phyloP scores from a whole-genome alignment of 2,888 invertebrate genomes.

The Erynnis tages region DNA sequence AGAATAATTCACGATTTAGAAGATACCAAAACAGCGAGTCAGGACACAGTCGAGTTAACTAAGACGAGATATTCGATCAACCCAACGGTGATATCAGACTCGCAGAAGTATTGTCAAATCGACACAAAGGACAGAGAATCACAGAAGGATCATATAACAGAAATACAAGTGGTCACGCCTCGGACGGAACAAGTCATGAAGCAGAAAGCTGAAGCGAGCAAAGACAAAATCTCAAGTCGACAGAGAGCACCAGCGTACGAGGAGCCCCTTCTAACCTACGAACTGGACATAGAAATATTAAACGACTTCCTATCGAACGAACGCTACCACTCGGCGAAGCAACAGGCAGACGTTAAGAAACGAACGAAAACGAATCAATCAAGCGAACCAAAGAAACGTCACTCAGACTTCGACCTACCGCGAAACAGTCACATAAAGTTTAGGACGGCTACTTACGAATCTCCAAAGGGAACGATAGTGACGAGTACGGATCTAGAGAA shows the following conservation, averaged over 20 bases:
- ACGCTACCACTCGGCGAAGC: slow-evolving; percentile 67
- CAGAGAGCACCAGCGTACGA: slow-evolving; percentile 61
- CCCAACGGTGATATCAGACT: slow-evolving; percentile 62
- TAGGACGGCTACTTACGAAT: slow-evolving; percentile 84
- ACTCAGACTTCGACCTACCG: slow-evolving; percentile 76
- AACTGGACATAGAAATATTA: slow-evolving; percentile 69
- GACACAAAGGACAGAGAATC: slow-evolving; percentile 44
- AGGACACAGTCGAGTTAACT: slow-evolving; percentile 59
- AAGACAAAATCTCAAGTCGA: slow-evolving; percentile 65
- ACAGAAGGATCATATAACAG: slow-evolving; percentile 84
- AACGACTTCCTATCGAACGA: slow-evolving; percentile 76
- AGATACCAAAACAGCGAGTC: slow-evolving; percentile 56
- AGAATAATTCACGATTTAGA: slow-evolving; percentile 68
- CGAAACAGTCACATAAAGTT: slow-evolving; percentile 83
- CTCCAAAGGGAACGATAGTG: slow-evolving; percentile 78
- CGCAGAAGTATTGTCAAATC: slow-evolving; percentile 54
- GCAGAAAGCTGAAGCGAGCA: slow-evolving; percentile 48
- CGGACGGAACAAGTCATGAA: slow-evolving; percentile 59
- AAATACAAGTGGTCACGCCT: slow-evolving; percentile 86
- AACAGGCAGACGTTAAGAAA: slow-evolving; percentile 60
- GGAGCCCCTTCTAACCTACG: slow-evolving; percentile 65
- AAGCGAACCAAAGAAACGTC: slow-evolving; percentile 75
- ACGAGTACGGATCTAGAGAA: slow-evolving; percentile 78
- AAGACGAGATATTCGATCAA: slow-evolving; percentile 73
- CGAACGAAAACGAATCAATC: slow-evolving; percentile 61